phyloP scores from a whole-genome alignment of 1,140 invertebrate genomes.

The Ceratosolen solmsi region DNA sequence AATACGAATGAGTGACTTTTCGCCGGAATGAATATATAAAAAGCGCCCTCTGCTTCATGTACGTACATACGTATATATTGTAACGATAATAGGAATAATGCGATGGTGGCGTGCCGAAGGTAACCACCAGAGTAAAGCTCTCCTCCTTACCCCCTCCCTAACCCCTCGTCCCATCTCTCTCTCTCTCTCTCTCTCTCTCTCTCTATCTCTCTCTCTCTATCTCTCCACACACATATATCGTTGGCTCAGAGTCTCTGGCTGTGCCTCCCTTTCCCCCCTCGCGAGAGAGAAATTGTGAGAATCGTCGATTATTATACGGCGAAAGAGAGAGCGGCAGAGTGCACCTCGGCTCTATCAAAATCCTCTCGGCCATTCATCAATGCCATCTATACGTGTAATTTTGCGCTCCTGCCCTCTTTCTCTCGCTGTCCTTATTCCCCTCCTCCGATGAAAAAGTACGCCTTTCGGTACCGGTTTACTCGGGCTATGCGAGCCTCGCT shows the following conservation, averaged over 20 bases:
- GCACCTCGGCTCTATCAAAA: conserved; percentile 61
- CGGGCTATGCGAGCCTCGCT: conserved; percentile 3
- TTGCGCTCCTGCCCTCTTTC: conserved; percentile 56
- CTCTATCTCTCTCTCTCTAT: too few relatives aligned
- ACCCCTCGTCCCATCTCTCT: too few relatives aligned
- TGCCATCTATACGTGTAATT: conserved; percentile 68
- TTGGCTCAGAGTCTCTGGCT: too few relatives aligned
- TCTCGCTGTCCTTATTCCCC: conserved; percentile 21
- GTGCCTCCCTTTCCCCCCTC: too few relatives aligned
- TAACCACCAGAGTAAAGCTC: background rate
- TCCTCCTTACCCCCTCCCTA: too few relatives aligned
- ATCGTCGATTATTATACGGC: conserved; percentile 32
- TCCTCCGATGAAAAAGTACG: conserved; percentile 40
- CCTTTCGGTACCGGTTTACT: conserved; percentile 39
- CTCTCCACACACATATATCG: too few relatives aligned
- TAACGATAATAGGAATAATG: conserved; percentile 35
- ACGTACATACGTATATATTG: background rate
- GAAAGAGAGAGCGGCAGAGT: conserved; percentile 47
- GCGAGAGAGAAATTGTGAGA: conserved; percentile 24
- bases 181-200: background rate
- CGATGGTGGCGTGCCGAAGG: conserved; percentile 29
- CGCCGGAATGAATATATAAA: background rate
- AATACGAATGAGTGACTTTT: background rate
- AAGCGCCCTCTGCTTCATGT: background rate
- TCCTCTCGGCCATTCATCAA: conserved; percentile 64